phyloP scores from a whole-genome alignment of 2,113 vertebrate genomes.

The Oreotrochilus melanogaster region DNA sequence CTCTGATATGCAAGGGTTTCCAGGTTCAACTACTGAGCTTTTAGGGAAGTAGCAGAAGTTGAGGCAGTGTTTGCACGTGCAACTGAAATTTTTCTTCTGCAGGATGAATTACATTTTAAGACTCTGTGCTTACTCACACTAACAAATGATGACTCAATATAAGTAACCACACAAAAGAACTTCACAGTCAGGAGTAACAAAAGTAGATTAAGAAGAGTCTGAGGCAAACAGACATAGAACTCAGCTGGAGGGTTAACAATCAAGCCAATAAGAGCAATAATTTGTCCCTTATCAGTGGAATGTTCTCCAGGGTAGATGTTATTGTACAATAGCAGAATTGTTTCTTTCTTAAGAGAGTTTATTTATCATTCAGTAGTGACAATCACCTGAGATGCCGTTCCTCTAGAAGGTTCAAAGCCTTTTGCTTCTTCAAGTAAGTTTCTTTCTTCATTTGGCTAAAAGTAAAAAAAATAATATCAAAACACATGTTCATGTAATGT shows the following conservation, averaged over 20 bases:
- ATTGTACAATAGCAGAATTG: neutral
- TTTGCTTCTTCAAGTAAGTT: slow-evolving; percentile 93
- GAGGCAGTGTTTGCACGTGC: neutral
- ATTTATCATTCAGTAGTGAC: neutral
- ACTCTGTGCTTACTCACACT: neutral
- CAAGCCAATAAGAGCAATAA: neutral
- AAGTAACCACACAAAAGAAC: neutral
- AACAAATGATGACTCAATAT: neutral
- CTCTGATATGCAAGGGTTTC: neutral
- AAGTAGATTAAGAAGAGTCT: neutral
- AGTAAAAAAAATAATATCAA: neutral
- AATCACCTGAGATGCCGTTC: slow-evolving; percentile 79
- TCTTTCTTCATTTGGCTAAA: slow-evolving; percentile 95
- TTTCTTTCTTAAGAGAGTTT: neutral
- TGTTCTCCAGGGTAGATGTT: neutral
- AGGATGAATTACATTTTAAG: neutral
- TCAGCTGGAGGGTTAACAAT: neutral
- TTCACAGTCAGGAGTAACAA: neutral
- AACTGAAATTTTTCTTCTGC: neutral
- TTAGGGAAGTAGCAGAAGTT: neutral
- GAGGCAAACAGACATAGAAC: neutral
- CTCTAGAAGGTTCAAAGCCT: slow-evolving; percentile 84
- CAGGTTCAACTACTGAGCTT: neutral
- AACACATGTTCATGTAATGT: fast-evolving
- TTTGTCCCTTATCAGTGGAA: neutral